Conservation (phyloP, 2,797 vertebrate species). For the Fratercula arctica region DNA sequence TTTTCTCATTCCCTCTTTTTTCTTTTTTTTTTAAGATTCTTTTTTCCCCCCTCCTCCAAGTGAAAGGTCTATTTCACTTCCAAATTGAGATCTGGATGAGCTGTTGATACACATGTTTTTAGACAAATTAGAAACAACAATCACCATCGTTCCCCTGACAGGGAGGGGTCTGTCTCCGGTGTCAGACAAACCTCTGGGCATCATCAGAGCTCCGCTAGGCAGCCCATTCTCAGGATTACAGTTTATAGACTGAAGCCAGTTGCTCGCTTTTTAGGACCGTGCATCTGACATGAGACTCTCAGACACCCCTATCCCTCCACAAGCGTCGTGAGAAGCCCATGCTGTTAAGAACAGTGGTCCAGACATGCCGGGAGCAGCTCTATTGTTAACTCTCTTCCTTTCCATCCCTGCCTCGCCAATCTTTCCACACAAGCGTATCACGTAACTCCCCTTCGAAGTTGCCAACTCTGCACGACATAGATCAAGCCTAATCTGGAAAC, state of each 20-base stretch:
- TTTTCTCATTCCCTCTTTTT: not conserved
- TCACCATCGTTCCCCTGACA: not conserved
- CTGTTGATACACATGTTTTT: not conserved
- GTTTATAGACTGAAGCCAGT: not conserved
- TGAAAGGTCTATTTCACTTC: not conserved
- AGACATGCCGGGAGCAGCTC: not conserved
- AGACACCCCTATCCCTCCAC: not conserved
- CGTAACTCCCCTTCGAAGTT: not conserved
- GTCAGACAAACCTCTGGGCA: not conserved
- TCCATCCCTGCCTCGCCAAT: not conserved
- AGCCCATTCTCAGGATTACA: not conserved
- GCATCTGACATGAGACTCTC: not conserved
- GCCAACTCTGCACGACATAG: not conserved
- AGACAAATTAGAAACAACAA: not conserved
- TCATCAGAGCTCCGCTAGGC: not conserved
- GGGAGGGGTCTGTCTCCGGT: rapidly evolving
- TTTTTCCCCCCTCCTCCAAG: not conserved
- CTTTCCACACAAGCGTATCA: not conserved
- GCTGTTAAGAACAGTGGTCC: not conserved
- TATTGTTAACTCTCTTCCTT: not conserved
- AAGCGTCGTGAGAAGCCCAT: rapidly evolving
- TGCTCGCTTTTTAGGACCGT: not conserved
- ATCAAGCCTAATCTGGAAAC: conserved; percentile 1
- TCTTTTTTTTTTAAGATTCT: not conserved
- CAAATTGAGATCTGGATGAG: not conserved